Evolutionary conservation across 1,140 invertebrate genomes (phyloP), one percentile per base, ranked within the genome.

Genomic region (Fopius arisanus): DNA sequence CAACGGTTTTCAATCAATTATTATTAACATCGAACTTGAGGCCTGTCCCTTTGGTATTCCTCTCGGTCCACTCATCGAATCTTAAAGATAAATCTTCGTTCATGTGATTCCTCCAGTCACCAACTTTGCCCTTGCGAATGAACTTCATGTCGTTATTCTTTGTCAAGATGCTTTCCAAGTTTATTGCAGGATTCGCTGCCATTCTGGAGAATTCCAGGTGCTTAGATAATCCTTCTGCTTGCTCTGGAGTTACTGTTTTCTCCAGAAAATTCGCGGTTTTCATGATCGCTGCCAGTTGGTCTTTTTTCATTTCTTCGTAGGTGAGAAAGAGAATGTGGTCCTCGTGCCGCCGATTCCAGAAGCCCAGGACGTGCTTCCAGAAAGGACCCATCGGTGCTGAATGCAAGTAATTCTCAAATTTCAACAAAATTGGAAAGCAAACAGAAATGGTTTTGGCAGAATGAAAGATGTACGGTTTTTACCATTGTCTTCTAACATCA

Each of bases 21-120:
- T 59, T 59, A 14, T 59, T 59, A 1, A 59, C 75, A 62, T 92
- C 89, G 74, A 93, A 93, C 59, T 78, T 88, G 1, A 94, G 83
- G 1, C 89, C 92, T 4, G 91, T 93, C 4, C 90, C 92, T 40
- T 90, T 88, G 3, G 92, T 83, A 84, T 95, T 90, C 72, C 91
- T 84, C 48, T 92, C 90, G 0, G 90, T 93, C 93, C 94, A 96
- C 29, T 91, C 81, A 81, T 97, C 94, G 78, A 96, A 96, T 77
- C 89, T 89, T 26, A 88, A 78, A 2, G 91, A 90, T 74, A 94
- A 82, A 78, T 94, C 92, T 0, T 91, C 88, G 4, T 91, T 90
- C 92, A 96, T 95, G 74, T 94, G 90, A 84, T 95, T 95, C 75
- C 91, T 92, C 93, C 94, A 96, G 80, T 96, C 95, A 0, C 95